Percentiles rank a stretch among this genome's conserved stretches.
Conservation (phyloP, 2,113 vertebrate species). For the Scolopax mira region DNA sequence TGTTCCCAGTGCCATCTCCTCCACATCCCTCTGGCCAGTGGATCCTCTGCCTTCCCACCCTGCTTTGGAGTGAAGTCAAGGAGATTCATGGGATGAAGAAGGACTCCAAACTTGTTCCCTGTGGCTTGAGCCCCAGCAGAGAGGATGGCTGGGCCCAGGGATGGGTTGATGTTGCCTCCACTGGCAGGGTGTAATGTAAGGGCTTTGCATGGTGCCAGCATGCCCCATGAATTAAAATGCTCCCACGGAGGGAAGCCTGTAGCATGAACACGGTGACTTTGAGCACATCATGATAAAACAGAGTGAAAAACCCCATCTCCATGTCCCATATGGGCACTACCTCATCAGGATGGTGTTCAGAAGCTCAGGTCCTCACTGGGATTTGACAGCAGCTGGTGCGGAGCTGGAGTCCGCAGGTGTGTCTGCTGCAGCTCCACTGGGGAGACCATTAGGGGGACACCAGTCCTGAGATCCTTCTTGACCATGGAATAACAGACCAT, state of each 20-base stretch:
- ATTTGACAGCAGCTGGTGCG: not conserved
- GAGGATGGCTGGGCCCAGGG: not conserved
- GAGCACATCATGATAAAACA: not conserved
- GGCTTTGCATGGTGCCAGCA: fast-evolving
- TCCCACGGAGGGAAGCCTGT: not conserved
- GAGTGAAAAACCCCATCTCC: not conserved
- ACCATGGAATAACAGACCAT: not conserved
- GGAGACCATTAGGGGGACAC: not conserved
- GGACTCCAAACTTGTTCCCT: not conserved
- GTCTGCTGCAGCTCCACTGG: not conserved
- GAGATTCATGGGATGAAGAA: not conserved
- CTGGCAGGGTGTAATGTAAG: not conserved
- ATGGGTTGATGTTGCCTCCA: not conserved
- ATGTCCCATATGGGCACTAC: not conserved
- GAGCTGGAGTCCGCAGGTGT: not conserved
- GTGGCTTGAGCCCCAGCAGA: not conserved
- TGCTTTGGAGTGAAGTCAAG: not conserved
- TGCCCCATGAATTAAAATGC: not conserved
- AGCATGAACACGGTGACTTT: not conserved
- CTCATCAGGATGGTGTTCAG: not conserved
- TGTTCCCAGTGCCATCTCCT: not conserved
- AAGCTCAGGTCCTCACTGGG: not conserved
- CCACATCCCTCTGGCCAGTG: fast-evolving
- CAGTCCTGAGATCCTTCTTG: not conserved
- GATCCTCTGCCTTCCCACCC: not conserved